These are phyloP conservation scores for Glossophaga mutica DNA, from an alignment of 2,797 vertebrate genomes.

Conservation along the genomic window DNA sequence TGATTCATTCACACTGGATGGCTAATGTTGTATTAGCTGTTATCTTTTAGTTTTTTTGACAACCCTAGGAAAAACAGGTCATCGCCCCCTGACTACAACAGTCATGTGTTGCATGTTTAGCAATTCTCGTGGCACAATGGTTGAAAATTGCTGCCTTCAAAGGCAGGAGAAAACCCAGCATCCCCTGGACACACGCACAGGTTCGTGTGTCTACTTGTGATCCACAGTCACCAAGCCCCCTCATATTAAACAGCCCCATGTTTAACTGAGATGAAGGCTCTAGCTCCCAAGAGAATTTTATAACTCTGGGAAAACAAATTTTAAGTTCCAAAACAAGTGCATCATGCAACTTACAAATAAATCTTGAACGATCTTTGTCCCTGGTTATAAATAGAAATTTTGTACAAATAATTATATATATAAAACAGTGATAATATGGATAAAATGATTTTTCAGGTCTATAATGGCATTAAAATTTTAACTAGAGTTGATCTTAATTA, in stretches of 20 bases:
- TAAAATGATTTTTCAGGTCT: background rate
- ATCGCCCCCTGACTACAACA: background rate
- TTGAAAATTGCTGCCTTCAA: background rate
- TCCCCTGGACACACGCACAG: background rate
- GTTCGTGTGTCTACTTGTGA: background rate
- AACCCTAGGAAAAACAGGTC: background rate
- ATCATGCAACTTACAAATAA: background rate
- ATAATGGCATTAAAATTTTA: background rate
- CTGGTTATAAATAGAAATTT: background rate
- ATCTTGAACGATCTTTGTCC: background rate
- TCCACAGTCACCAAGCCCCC: background rate
- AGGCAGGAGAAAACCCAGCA: background rate
- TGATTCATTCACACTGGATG: background rate
- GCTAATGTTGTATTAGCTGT: background rate
- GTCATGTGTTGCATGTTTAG: background rate
- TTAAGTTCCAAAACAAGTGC: background rate
- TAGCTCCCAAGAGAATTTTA: background rate
- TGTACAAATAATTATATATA: background rate
- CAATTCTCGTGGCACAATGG: background rate
- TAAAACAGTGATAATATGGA: background rate
- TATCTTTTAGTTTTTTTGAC: background rate
- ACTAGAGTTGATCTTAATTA: background rate
- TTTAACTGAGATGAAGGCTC: background rate
- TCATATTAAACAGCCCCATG: background rate
- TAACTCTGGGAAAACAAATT: background rate